These are phyloP conservation scores for Helicoverpa zea DNA, from an alignment of 1,140 invertebrate genomes.

Conservation along the genomic window DNA sequence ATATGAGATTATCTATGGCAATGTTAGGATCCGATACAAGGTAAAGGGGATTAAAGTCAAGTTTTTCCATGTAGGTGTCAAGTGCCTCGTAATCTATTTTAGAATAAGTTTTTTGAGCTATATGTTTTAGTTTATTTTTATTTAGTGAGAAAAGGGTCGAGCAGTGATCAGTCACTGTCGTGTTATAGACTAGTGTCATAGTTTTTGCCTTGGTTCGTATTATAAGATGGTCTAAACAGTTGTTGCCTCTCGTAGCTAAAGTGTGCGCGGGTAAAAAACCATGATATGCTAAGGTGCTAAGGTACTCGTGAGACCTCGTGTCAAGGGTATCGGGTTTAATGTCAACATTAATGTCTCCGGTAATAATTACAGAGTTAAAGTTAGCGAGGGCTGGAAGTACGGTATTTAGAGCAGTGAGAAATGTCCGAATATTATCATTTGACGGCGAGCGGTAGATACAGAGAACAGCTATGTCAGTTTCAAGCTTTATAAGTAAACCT, in stretches of 20 bases:
- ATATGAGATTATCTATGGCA: too few relatives aligned
- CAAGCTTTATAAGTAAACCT: neutral
- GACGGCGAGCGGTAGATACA: neutral
- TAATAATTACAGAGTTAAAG: neutral
- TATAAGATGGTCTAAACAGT: neutral
- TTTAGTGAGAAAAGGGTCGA: neutral
- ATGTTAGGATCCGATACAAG: too few relatives aligned
- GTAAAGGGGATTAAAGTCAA: too few relatives aligned
- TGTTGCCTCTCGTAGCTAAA: neutral
- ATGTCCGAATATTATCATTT: neutral
- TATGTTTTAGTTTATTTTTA: too few relatives aligned
- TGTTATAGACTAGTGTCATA: neutral
- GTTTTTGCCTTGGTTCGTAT: neutral
- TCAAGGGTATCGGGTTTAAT: neutral
- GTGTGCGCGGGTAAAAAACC: neutral
- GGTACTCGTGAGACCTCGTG: neutral
- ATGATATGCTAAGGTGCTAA: neutral
- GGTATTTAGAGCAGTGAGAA: neutral
- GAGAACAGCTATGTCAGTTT: neutral
- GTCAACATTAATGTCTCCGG: neutral
- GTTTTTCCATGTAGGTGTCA: too few relatives aligned
- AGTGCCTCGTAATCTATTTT: too few relatives aligned
- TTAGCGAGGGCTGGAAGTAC: neutral
- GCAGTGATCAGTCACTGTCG: neutral
- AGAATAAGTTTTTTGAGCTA: too few relatives aligned